These are phyloP conservation scores for Tetramorium alpestre DNA, from an alignment of 1,140 invertebrate genomes.

Conservation along the genomic window DNA sequence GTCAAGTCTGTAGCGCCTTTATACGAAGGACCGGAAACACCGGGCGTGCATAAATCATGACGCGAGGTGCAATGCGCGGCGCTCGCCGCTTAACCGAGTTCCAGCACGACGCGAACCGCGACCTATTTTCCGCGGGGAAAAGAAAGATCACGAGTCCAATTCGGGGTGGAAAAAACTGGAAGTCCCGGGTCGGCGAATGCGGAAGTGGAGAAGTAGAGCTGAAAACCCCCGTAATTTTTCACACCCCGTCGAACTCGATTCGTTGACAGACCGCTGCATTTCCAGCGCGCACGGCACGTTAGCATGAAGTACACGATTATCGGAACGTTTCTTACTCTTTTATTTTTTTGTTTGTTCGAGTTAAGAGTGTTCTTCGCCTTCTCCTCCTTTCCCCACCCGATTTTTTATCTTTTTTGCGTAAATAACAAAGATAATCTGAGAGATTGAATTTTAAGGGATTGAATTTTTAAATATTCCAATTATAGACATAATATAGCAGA, in stretches of 20 bases:
- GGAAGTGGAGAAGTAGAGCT: constrained; percentile 44
- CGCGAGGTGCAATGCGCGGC: constrained; percentile 5
- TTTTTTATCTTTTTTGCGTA: not conserved
- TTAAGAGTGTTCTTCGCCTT: not conserved
- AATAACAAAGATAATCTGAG: not conserved
- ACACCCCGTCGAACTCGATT: constrained; percentile 13
- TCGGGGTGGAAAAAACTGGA: not conserved
- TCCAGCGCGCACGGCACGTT: constrained; percentile 1
- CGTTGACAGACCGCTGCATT: constrained; percentile 43
- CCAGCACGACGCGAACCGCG: not conserved
- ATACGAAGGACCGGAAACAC: not conserved
- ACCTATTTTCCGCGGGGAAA: constrained; percentile 38
- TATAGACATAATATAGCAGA: not conserved
- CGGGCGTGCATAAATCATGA: constrained; percentile 41
- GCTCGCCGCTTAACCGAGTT: constrained; percentile 28
- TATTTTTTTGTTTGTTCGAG: not conserved
- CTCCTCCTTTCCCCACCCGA: too few species aligned
- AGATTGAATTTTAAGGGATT: not conserved
- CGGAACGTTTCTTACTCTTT: not conserved
- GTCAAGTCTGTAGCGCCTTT: not conserved
- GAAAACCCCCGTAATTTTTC: constrained; percentile 37
- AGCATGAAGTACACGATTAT: constrained; percentile 15
- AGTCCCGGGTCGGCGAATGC: not conserved
- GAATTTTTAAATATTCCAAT: not conserved
- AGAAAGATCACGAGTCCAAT: constrained; percentile 41